These are phyloP conservation scores for Nudaria mundana DNA, from an alignment of 2,888 invertebrate species.

Conservation along the genomic window DNA sequence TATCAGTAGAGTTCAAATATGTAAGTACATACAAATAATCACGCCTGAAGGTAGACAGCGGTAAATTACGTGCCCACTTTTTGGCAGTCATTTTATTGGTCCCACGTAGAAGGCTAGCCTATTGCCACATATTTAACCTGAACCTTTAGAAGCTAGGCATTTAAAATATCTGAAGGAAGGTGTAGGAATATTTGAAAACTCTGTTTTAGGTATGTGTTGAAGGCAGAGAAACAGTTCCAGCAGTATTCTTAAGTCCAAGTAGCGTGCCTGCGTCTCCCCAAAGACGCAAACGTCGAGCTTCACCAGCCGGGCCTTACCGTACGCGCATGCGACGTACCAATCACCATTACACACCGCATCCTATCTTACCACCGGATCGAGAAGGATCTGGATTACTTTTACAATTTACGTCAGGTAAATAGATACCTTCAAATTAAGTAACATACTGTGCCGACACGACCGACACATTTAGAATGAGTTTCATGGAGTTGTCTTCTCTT, in stretches of 20 bases:
- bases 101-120: too few relatives aligned
- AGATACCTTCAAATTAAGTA: background rate
- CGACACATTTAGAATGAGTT: too few relatives aligned
- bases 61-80: too few relatives aligned
- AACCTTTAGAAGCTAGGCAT: too few relatives aligned
- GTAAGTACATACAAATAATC: too few relatives aligned
- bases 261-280: slow-evolving; percentile 86
- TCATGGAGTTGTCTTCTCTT: too few relatives aligned
- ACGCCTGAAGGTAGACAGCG: too few relatives aligned
- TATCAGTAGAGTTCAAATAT: too few relatives aligned
- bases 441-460: too few relatives aligned
- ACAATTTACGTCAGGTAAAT: slow-evolving; percentile 62
- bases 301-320: slow-evolving; percentile 80
- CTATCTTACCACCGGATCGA: slow-evolving; percentile 95
- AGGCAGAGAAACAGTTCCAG: slow-evolving; percentile 86
- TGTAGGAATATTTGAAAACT: background rate
- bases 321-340: slow-evolving; percentile 74
- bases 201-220: slow-evolving; percentile 66
- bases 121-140: too few relatives aligned
- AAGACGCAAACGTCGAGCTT: slow-evolving; percentile 83
- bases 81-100: too few relatives aligned
- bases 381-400: slow-evolving; percentile 92
- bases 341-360: slow-evolving; percentile 93
- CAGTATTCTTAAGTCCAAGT: slow-evolving; percentile 89
- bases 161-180: background rate